Percentiles rank a stretch among this genome's conserved stretches.
Evolutionary conservation across 1,140 invertebrate genomes (phyloP).

Genomic region (Harpegnathos saltator): DNA sequence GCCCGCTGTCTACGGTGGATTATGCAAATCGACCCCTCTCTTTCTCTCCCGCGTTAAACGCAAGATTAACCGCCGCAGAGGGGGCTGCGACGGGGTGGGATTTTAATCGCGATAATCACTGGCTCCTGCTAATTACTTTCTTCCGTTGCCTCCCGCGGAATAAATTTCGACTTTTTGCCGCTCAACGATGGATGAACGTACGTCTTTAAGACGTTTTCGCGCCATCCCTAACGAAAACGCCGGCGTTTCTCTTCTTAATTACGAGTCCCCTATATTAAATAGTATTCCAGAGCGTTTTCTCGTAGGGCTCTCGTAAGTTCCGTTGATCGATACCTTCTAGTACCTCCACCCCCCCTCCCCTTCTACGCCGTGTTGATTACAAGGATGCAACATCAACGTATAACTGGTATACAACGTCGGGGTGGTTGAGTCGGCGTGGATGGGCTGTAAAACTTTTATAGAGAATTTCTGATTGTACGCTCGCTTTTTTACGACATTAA

Average conservation of each 20-base stretch:
- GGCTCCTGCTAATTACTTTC: slow-evolving; percentile 61
- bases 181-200: not conserved
- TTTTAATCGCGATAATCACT: slow-evolving; percentile 66
- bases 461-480: slow-evolving; percentile 47
- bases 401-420: too few species aligned
- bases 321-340: slow-evolving; percentile 5
- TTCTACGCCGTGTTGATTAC: not conserved
- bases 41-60: slow-evolving; percentile 39
- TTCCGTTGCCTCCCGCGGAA: slow-evolving; percentile 34
- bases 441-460: slow-evolving; percentile 60
- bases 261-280: too few species aligned
- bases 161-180: slow-evolving; percentile 37
- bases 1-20: slow-evolving; percentile 56
- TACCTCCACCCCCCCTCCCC: not conserved
- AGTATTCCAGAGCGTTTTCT: slow-evolving; percentile 13
- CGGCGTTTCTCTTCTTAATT: not conserved
- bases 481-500: slow-evolving; percentile 60
- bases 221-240: not conserved
- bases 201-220: slow-evolving; percentile 27
- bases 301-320: not conserved
- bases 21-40: slow-evolving; percentile 55
- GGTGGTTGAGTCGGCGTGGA: slow-evolving; percentile 16
- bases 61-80: slow-evolving; percentile 44
- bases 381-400: not conserved
- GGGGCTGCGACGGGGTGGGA: too few species aligned